Conservation (phyloP, 2,797 vertebrate species). For the Lagorchestes hirsutus region DNA sequence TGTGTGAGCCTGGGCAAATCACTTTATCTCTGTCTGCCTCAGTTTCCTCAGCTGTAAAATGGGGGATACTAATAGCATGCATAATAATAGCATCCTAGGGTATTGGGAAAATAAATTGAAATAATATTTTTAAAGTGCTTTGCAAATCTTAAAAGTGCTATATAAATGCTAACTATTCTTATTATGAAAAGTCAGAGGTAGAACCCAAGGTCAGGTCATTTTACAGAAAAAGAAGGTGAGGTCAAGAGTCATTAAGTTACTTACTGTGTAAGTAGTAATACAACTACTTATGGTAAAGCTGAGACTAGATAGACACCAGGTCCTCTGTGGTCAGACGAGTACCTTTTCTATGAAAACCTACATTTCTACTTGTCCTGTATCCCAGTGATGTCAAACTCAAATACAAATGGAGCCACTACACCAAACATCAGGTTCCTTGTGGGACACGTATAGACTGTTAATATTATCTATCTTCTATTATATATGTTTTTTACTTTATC, state of each 20-base stretch:
- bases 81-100: not conserved
- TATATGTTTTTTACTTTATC: not conserved
- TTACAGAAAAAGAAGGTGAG: not conserved
- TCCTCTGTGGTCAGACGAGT: not conserved
- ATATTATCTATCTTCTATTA: not conserved
- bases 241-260: not conserved
- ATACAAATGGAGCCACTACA: not conserved
- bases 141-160: not conserved
- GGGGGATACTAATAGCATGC: not conserved
- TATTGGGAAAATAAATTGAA: not conserved
- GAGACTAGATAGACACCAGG: not conserved
- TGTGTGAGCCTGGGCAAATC: not conserved
- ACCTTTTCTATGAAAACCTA: not conserved
- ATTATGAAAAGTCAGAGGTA: not conserved
- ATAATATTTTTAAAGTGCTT: not conserved
- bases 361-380: not conserved
- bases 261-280: not conserved
- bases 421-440: not conserved
- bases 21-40: not conserved
- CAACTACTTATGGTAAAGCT: not conserved
- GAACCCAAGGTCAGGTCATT: not conserved
- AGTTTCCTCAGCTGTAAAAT: not conserved
- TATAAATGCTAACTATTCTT: not conserved
- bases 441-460: not conserved
- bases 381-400: not conserved